phyloP scores from a whole-genome alignment of 2,113 vertebrate species.

The Uria lomvia region DNA sequence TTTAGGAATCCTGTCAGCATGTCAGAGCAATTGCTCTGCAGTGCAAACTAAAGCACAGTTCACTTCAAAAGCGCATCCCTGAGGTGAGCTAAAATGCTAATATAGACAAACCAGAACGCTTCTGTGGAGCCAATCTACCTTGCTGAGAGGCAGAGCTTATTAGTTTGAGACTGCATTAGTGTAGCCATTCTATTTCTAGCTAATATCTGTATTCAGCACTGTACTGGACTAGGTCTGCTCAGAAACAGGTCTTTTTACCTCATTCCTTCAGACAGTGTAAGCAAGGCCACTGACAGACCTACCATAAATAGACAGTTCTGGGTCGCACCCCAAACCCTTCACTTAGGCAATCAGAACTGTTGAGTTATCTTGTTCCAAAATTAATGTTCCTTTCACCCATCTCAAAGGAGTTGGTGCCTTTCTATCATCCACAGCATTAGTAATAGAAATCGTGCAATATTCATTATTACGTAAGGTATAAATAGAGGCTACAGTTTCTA shows the following conservation, averaged over 20 bases:
- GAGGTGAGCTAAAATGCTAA: neutral
- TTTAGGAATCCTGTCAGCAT: neutral
- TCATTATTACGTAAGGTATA: neutral
- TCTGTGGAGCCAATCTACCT: rapidly evolving
- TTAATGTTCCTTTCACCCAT: neutral
- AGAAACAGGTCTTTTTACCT: neutral
- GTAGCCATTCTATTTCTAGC: neutral
- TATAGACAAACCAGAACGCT: neutral
- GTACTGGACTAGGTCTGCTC: neutral
- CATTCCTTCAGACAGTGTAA: neutral
- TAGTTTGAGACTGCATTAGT: neutral
- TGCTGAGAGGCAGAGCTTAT: neutral
- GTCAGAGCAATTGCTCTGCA: neutral
- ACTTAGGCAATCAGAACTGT: neutral
- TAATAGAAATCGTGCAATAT: neutral
- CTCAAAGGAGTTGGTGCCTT: neutral
- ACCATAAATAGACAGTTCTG: neutral
- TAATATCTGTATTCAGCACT: neutral
- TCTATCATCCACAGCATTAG: neutral
- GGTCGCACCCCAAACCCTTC: neutral
- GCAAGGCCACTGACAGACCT: neutral
- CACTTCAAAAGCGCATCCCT: neutral
- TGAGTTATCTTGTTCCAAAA: neutral
- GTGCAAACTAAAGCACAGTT: neutral
- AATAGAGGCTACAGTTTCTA: neutral